Percentiles rank a stretch among this genome's conserved stretches.
These are phyloP conservation scores for Mesorhabditis belari DNA, from an alignment of 2,888 invertebrate genomes.

Conservation along the genomic window DNA sequence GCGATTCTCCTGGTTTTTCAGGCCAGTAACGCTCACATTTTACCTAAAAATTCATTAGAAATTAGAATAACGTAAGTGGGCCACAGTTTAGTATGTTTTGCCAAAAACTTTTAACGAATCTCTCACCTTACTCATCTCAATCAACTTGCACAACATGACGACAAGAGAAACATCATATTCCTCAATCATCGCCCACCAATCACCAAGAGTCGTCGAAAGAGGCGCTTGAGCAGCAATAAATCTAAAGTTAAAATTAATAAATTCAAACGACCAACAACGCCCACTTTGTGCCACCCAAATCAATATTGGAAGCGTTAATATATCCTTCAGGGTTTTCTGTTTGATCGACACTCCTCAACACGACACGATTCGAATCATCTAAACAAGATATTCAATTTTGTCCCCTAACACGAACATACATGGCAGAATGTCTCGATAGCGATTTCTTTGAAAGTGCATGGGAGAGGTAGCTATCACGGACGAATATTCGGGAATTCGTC, in stretches of 20 bases:
- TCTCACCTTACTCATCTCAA: constrained; percentile 34
- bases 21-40: constrained; percentile 45
- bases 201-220: constrained; percentile 31
- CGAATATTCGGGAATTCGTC: constrained; percentile 13
- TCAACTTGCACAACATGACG: constrained; percentile 42
- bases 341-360: constrained; percentile 10
- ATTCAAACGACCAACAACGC: too few relatives aligned
- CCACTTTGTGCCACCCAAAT: constrained; percentile 19
- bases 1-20: constrained; percentile 16
- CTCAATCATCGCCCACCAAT: constrained; percentile 48
- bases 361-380: constrained; percentile 43
- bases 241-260: too few relatives aligned
- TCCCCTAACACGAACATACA: constrained; percentile 24
- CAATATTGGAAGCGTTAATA: constrained; percentile 41
- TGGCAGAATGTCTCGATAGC: constrained; percentile 46
- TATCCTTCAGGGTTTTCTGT: constrained; percentile 33
- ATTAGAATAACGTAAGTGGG: neutral
- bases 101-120: neutral
- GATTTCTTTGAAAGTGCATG: constrained; percentile 30
- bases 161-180: constrained; percentile 31
- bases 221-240: constrained; percentile 50
- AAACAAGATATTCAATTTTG: constrained; percentile 3
- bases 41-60: constrained; percentile 14
- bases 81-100: too few relatives aligned
- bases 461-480: constrained; percentile 16